Conservation (phyloP, 2,113 vertebrate species). For the Ptilonorhynchus violaceus region DNA sequence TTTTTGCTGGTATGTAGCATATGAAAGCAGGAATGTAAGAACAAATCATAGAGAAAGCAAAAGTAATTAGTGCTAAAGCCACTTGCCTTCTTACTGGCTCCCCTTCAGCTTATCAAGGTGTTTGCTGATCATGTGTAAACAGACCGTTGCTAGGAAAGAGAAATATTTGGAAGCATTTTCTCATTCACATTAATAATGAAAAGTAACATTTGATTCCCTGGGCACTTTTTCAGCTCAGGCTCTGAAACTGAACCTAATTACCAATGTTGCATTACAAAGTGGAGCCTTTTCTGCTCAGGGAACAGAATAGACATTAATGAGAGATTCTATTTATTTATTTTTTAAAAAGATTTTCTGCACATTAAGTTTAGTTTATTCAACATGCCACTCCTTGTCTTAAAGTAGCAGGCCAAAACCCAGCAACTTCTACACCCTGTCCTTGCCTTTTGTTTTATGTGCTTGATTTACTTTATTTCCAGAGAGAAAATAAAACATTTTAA, state of each 20-base stretch:
- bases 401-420: background rate
- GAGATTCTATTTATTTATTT: background rate
- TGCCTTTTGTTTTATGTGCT: background rate
- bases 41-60: background rate
- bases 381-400: background rate
- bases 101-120: background rate
- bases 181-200: conserved; percentile 50
- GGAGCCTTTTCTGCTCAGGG: conserved; percentile 8
- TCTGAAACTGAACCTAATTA: conserved; percentile 67
- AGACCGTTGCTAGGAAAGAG: background rate
- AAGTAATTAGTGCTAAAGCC: background rate
- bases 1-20: background rate
- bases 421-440: background rate
- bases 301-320: background rate
- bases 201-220: conserved; percentile 51
- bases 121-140: background rate
- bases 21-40: background rate
- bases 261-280: conserved; percentile 7
- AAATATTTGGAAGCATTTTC: conserved; percentile 27
- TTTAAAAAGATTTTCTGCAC: background rate
- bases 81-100: background rate
- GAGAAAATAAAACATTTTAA: conserved; percentile 64
- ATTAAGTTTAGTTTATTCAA: conserved; percentile 14
- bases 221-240: conserved; percentile 17
- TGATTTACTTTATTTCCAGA: background rate